Conservation (phyloP, 2,888 invertebrate species). For the Drosophila borealis region DNA sequence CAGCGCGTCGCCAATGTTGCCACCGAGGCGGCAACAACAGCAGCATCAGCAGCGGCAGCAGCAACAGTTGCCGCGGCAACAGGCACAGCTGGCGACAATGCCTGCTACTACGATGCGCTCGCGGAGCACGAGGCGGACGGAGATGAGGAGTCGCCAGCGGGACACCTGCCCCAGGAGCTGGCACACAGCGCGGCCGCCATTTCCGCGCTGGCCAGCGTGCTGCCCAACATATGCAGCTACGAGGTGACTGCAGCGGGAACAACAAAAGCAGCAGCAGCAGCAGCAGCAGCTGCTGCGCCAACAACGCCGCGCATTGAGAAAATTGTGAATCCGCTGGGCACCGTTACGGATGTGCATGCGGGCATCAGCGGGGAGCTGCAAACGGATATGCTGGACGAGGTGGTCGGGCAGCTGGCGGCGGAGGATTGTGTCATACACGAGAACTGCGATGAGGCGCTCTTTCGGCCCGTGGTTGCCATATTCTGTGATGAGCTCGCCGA, state of each 20-base stretch:
- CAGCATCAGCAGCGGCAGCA: slow-evolving; percentile 14
- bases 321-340: slow-evolving; percentile 91
- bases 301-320: slow-evolving; percentile 76
- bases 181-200: slow-evolving; percentile 27
- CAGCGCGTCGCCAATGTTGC: slow-evolving; percentile 18
- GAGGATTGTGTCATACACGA: slow-evolving; percentile 85
- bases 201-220: slow-evolving; percentile 68
- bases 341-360: slow-evolving; percentile 86
- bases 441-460: slow-evolving; percentile 89
- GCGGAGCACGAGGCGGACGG: slow-evolving; percentile 71
- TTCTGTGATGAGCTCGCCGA: slow-evolving; percentile 81
- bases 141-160: slow-evolving; percentile 34
- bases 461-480: slow-evolving; percentile 88
- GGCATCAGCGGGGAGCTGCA: slow-evolving; percentile 78
- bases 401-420: slow-evolving; percentile 80
- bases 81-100: slow-evolving; percentile 62
- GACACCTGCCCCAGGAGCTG: slow-evolving; percentile 11
- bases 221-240: slow-evolving; percentile 80
- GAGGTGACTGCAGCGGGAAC: slow-evolving; percentile 55
- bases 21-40: slow-evolving; percentile 23
- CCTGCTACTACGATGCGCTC: slow-evolving; percentile 80
- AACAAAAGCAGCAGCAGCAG: slow-evolving; percentile 43
- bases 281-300: slow-evolving; percentile 7
- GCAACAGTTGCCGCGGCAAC: slow-evolving; percentile 10
- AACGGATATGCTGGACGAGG: slow-evolving; percentile 81